phyloP scores from a whole-genome alignment of 2,113 vertebrate species.

The Egretta garzetta region DNA sequence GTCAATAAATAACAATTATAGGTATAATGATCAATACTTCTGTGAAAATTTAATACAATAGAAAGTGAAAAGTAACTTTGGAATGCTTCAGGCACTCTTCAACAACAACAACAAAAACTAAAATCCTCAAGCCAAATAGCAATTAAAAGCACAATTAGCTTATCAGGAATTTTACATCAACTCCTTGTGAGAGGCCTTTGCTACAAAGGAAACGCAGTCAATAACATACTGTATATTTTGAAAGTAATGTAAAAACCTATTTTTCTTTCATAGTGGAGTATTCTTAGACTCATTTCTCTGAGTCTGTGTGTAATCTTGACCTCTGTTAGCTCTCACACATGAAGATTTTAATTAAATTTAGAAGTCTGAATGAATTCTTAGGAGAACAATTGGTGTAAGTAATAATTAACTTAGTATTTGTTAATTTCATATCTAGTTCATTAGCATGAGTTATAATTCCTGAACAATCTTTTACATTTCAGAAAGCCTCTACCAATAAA shows the following conservation, averaged over 20 bases:
- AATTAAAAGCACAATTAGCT: neutral
- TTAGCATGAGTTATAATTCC: conserved; percentile 22
- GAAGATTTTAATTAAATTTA: conserved; percentile 31
- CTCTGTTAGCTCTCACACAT: neutral
- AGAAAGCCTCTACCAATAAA: neutral
- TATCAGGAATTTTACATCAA: neutral
- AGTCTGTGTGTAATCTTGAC: neutral
- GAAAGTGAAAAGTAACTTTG: neutral
- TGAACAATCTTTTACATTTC: neutral
- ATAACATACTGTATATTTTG: neutral
- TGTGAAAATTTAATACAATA: neutral
- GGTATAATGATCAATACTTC: neutral
- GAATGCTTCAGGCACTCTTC: neutral
- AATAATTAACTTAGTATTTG: conserved; percentile 12
- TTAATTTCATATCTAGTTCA: conserved; percentile 22
- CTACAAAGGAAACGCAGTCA: neutral
- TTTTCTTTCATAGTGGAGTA: neutral
- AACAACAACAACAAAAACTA: neutral
- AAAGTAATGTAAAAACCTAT: neutral
- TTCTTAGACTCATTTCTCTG: neutral
- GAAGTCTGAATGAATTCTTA: conserved; percentile 6
- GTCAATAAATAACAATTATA: neutral
- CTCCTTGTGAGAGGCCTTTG: neutral
- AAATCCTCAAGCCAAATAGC: neutral
- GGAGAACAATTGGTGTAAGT: neutral